Evolutionary conservation across 2,797 vertebrate species (phyloP), one percentile per base, ranked within the genome.

Genomic region (Oophaga sylvatica): DNA sequence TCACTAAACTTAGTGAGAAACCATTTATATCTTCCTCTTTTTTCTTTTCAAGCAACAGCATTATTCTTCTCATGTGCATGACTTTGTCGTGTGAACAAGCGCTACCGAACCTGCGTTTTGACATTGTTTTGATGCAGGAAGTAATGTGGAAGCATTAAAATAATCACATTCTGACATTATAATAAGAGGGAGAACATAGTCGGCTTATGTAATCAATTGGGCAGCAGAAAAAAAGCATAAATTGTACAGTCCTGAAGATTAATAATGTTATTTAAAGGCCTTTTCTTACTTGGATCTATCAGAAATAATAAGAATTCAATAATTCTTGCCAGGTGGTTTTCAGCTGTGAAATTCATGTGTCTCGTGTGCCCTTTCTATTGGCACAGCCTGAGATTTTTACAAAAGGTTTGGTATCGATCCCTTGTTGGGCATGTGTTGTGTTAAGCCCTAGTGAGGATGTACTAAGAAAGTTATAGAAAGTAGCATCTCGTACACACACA

Each of bases 321-420:
- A 26, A 60, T 57, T n/a, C 22, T 22, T 6, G n/a, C 22, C 62
- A 20, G 19, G 22, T 62, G 57, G 63, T 62, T 41, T 81, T 31
- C 1, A 5, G 29, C 53, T 56, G 29, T 81, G 81, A 53, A 31
- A 53, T 67, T 79, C 73, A 65, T 22, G 1, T 80, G 67, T 71
- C 56, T 26, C 11, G 9, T 26, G 53, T 16, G 41, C 26, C 20
- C 70, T 83, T 89, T 86, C 57, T 77, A 81, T 75, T 60, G 19
- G 75, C 83, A 73, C 17, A 16, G 57, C 15, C 19, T 75, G 80
- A 26, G 29, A 79, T 79, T 80, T 76, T 59, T 29, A 15, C 31
- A 45, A 83, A 87, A 85, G 77, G 45, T 83, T 59, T 77, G 13
- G n/a, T 83, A 77, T 85, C 62, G 83, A 85, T 85, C 68, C 7